Evolutionary conservation across 2,888 invertebrate species (phyloP).

Genomic region (Scaptomyza polygonia): DNA sequence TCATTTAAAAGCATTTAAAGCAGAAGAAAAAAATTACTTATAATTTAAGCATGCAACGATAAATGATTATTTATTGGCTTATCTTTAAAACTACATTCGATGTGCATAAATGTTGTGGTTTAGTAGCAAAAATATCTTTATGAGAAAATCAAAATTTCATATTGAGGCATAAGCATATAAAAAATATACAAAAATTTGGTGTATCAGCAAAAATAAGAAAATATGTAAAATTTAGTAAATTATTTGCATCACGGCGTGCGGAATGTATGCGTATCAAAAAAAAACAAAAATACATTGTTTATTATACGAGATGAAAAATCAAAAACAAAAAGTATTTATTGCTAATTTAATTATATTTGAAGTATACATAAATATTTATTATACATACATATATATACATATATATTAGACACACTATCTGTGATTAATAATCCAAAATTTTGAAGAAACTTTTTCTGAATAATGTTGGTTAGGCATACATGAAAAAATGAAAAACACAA

Average conservation of each 20-base stretch:
- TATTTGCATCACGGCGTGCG: constrained; percentile 49
- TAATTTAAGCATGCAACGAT: constrained; percentile 49
- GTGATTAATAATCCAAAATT: constrained; percentile 85
- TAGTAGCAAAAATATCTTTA: constrained; percentile 49
- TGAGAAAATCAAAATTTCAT: constrained; percentile 47
- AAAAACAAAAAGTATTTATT: constrained; percentile 77
- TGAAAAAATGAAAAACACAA: constrained; percentile 54
- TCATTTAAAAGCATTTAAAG: constrained; percentile 51
- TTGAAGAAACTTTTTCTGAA: constrained; percentile 85
- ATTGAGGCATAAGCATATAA: constrained; percentile 40
- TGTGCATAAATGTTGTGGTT: constrained; percentile 77
- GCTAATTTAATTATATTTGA: constrained; percentile 79
- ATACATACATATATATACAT: constrained; percentile 66
- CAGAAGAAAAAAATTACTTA: constrained; percentile 46
- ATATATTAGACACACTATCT: constrained; percentile 85
- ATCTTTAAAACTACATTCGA: constrained; percentile 62
- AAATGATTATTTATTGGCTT: constrained; percentile 62
- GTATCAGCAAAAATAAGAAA: constrained; percentile 35
- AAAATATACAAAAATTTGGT: constrained; percentile 47
- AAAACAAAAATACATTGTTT: constrained; percentile 49
- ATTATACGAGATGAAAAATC: constrained; percentile 44
- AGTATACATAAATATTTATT: constrained; percentile 79
- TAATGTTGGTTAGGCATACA: constrained; percentile 73
- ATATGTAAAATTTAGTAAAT: constrained; percentile 52
- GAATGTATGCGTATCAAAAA: constrained; percentile 39